Conservation (phyloP, 2,888 invertebrate genomes). For the Tachina grossa region DNA sequence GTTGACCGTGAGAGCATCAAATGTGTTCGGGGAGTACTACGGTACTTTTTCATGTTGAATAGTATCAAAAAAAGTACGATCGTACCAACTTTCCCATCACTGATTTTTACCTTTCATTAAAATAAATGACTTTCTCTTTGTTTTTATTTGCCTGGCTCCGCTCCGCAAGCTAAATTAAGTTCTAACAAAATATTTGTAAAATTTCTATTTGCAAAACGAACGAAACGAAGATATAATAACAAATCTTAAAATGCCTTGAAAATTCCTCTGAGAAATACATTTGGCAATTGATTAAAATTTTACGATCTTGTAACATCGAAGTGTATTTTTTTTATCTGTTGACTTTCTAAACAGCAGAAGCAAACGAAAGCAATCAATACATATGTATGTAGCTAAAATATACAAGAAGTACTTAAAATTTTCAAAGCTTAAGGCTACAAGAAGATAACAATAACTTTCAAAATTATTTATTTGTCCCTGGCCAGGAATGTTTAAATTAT, state of each 20-base stretch:
- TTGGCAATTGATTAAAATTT: constrained; percentile 64
- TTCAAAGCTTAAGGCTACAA: constrained; percentile 32
- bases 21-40: no score
- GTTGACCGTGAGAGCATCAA: no score
- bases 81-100: no score
- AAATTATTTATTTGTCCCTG: constrained; percentile 30
- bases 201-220: constrained; percentile 2
- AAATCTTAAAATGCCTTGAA: constrained; percentile 48
- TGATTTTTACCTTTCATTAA: constrained; percentile 50
- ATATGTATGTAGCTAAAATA: neutral
- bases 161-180: constrained; percentile 8
- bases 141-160: constrained; percentile 2
- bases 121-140: constrained; percentile 29
- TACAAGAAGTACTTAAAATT: constrained; percentile 25
- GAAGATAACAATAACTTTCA: constrained; percentile 10
- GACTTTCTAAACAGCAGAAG: neutral
- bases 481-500: constrained; percentile 6
- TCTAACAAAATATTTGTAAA: constrained; percentile 32
- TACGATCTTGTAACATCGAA: constrained; percentile 44
- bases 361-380: neutral
- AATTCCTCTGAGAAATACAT: constrained; percentile 62
- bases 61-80: no score
- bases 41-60: no score
- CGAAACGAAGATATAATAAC: neutral
- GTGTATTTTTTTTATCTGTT: constrained; percentile 1